phyloP scores from a whole-genome alignment of 2,888 invertebrate genomes.

The Nematopogon swammerdamellus region DNA sequence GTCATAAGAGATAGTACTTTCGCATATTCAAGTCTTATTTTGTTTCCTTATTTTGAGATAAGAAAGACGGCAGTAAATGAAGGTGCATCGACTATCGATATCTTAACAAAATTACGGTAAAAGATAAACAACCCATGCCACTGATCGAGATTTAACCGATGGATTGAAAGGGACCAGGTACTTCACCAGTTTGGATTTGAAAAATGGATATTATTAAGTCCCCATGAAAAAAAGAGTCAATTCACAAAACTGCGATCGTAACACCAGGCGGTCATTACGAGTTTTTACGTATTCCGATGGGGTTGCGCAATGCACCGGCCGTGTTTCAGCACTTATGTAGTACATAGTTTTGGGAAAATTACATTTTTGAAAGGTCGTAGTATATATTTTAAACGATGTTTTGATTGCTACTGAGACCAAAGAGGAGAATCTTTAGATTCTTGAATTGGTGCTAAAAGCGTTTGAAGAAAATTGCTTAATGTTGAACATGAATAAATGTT shows the following conservation, averaged over 20 bases:
- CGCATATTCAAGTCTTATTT: constrained; percentile 10
- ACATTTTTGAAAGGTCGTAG: constrained; percentile 8
- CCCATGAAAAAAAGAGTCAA: constrained; percentile 17
- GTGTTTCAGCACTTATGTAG: constrained; percentile 16
- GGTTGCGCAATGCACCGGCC: constrained; percentile 16
- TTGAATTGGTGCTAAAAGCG: constrained; percentile 3
- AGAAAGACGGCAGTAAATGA: constrained; percentile 13
- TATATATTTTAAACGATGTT: constrained; percentile 13
- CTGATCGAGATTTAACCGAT: constrained; percentile 23
- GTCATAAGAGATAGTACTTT: constrained; percentile 13
- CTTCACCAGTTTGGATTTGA: constrained; percentile 21
- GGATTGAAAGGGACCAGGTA: constrained; percentile 15
- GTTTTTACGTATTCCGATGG: constrained; percentile 19
- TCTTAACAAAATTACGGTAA: neutral
- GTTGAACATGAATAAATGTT: constrained; percentile 11
- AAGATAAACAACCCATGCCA: constrained; percentile 19
- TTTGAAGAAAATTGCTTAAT: constrained; percentile 6
- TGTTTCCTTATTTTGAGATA: constrained; percentile 5
- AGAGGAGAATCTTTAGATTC: constrained; percentile 6
- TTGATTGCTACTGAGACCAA: constrained; percentile 3
- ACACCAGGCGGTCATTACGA: constrained; percentile 27
- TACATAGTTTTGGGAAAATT: constrained; percentile 12
- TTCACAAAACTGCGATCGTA: constrained; percentile 22
- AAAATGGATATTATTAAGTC: constrained; percentile 22
- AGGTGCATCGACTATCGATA: neutral